A percentile compares a stretch with the other conserved stretches of the same genome.
Evolutionary conservation across 1,140 invertebrate species (phyloP).

Genomic region (Bombus difficillimus): DNA sequence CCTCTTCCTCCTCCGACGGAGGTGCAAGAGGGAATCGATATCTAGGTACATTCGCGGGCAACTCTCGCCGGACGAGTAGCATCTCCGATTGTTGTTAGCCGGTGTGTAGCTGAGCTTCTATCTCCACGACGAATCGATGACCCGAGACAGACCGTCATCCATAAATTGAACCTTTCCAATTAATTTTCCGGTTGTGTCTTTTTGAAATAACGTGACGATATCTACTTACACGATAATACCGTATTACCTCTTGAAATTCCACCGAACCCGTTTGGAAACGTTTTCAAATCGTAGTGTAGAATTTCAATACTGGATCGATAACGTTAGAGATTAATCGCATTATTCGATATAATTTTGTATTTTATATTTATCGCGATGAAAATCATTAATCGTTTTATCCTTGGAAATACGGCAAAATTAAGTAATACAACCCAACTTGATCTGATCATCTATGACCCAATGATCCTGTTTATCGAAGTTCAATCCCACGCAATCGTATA

Average conservation of each 20-base stretch:
- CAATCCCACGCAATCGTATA: not conserved
- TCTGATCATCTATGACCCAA: not conserved
- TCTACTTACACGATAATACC: no score
- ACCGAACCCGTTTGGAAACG: no score
- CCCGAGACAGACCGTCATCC: not conserved
- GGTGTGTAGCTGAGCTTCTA: slow-evolving; percentile 18
- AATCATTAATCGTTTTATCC: not conserved
- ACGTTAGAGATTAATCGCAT: not conserved
- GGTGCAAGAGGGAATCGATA: slow-evolving; percentile 68
- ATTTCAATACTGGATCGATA: no score
- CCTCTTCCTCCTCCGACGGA: slow-evolving; percentile 40
- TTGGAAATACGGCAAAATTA: not conserved
- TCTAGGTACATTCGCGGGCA: slow-evolving; percentile 57
- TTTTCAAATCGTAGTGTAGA: no score
- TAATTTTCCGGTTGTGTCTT: no score
- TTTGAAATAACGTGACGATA: no score
- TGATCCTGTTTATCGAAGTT: not conserved
- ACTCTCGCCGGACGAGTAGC: slow-evolving; percentile 50
- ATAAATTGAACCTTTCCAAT: slow-evolving; percentile 1
- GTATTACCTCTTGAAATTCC: no score
- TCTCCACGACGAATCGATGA: slow-evolving; percentile 26
- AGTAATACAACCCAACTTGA: not conserved
- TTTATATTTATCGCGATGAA: not conserved
- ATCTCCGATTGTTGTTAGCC: slow-evolving; percentile 23
- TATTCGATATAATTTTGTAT: not conserved